Percentiles rank a stretch among this genome's conserved stretches.
These are phyloP conservation scores for Lasioglossum malachurum DNA, from an alignment of 2,888 invertebrate genomes.

Conservation along the genomic window DNA sequence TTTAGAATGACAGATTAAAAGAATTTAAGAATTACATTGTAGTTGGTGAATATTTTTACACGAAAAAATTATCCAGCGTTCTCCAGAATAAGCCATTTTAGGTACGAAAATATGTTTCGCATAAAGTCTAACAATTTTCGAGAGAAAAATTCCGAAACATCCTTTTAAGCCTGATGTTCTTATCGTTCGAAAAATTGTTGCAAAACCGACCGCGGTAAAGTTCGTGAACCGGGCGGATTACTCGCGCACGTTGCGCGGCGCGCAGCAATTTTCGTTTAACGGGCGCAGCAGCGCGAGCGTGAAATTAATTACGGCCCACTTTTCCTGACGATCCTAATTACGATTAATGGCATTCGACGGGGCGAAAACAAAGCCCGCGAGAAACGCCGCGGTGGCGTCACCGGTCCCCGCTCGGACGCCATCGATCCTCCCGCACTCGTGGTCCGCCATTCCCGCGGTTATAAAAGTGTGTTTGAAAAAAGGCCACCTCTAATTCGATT, in stretches of 20 bases:
- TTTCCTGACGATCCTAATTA: constrained; percentile 18
- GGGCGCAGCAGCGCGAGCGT: constrained; percentile 1
- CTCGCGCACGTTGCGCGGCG: background rate
- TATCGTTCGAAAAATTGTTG: background rate
- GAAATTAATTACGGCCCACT: constrained; percentile 45
- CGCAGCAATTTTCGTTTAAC: constrained; percentile 20
- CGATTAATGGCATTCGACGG: constrained; percentile 40
- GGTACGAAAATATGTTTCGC: background rate
- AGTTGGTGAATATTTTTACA: background rate
- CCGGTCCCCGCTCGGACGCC: background rate
- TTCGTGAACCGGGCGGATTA: background rate
- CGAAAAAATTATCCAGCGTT: background rate
- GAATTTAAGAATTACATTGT: background rate
- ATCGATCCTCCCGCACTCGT: constrained; percentile 1
- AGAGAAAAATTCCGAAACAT: background rate
- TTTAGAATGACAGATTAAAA: background rate
- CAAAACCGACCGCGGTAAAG: background rate
- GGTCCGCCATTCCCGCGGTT: constrained; percentile 18
- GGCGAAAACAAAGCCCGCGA: constrained; percentile 30
- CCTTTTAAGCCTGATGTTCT: background rate
- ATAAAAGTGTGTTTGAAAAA: constrained; percentile 56
- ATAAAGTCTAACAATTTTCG: background rate
- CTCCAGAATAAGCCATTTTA: background rate
- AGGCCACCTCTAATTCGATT: constrained; percentile 69
- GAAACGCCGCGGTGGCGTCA: background rate